These are phyloP conservation scores for Daktulosphaira vitifoliae DNA, from an alignment of 1,140 invertebrate genomes.

Conservation along the genomic window DNA sequence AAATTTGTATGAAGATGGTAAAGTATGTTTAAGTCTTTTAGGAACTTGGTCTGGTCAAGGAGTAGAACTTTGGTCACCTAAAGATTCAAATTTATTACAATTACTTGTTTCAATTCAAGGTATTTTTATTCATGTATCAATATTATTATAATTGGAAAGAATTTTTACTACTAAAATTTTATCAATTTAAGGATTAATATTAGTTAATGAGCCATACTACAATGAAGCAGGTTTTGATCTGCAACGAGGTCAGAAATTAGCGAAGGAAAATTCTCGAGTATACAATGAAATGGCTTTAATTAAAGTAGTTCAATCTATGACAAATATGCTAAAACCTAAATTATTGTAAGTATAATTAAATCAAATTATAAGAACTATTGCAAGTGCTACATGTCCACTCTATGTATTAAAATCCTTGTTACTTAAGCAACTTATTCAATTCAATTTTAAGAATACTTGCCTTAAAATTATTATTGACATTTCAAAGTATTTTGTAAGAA, in stretches of 20 bases:
- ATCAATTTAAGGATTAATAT: constrained; percentile 55
- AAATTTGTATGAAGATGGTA: constrained; percentile 92
- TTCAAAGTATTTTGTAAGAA: no score
- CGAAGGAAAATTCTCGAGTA: constrained; percentile 77
- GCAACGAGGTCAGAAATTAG: constrained; percentile 76
- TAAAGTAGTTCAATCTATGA: constrained; percentile 81
- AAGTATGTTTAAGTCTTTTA: constrained; percentile 86
- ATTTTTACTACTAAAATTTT: constrained; percentile 29
- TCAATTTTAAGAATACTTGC: no score
- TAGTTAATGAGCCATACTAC: constrained; percentile 94
- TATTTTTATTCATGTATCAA: background rate
- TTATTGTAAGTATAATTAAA: constrained; percentile 8
- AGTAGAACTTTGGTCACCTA: constrained; percentile 98
- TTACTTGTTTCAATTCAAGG: constrained; percentile 45
- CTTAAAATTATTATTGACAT: no score
- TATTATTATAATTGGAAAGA: no score
- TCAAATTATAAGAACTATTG: no score
- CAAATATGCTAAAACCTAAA: constrained; percentile 49
- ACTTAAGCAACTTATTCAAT: no score
- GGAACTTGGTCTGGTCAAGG: constrained; percentile 97
- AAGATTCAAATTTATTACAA: constrained; percentile 92
- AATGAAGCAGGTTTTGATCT: constrained; percentile 97
- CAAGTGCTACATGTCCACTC: no score
- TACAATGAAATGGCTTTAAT: constrained; percentile 92
- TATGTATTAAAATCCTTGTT: no score